Conservation (phyloP, 2,113 vertebrate genomes). For the Cariama cristata region DNA sequence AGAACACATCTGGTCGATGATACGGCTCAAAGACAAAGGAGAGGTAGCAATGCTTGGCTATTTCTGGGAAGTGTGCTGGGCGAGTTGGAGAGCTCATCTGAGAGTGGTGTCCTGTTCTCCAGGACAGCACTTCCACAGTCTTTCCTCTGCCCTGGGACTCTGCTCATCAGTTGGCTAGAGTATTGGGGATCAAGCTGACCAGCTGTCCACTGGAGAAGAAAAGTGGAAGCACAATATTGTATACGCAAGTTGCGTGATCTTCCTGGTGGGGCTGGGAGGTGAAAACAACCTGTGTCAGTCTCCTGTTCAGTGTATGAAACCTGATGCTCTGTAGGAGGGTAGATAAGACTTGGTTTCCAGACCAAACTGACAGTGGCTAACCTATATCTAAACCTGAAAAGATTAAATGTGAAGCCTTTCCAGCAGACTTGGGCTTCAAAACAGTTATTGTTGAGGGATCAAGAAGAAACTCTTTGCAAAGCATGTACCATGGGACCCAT, state of each 20-base stretch:
- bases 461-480: not conserved
- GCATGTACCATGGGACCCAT: accelerated
- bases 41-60: not conserved
- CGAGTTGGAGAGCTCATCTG: not conserved
- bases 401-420: not conserved
- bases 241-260: not conserved
- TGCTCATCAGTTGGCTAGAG: not conserved
- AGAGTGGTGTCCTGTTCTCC: not conserved
- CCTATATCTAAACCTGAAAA: not conserved
- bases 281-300: not conserved
- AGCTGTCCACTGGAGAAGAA: not conserved
- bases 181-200: not conserved
- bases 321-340: not conserved
- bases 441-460: not conserved
- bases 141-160: not conserved
- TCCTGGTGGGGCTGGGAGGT: not conserved
- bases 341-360: not conserved
- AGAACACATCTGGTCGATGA: accelerated
- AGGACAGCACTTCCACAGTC: not conserved
- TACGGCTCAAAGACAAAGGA: not conserved
- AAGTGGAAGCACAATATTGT: not conserved
- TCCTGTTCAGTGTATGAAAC: not conserved
- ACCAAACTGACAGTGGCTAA: not conserved
- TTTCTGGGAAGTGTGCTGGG: not conserved
- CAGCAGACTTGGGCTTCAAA: not conserved